A percentile compares a stretch with the other conserved stretches of the same genome.
Conservation (phyloP, 2,888 invertebrate genomes). For the Nymphalis urticae region DNA sequence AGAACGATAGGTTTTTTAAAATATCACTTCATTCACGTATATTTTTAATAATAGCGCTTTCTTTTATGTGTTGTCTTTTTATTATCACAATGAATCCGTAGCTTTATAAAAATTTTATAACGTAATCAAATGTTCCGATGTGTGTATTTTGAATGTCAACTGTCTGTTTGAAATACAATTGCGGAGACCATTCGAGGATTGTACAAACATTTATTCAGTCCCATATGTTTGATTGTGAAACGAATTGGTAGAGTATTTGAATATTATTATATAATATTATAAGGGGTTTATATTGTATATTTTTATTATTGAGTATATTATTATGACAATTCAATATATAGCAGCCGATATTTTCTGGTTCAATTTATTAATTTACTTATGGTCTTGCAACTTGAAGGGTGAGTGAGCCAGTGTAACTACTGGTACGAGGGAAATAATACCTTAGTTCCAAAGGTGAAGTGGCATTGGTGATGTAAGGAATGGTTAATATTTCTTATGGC, state of each 20-base stretch:
- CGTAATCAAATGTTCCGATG: conserved; percentile 10
- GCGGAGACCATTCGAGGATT: conserved; percentile 1
- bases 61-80: background rate
- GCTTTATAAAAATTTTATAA: conserved; percentile 1
- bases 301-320: background rate
- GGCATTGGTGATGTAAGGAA: too few species aligned
- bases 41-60: too few species aligned
- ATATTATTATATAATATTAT: background rate
- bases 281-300: background rate
- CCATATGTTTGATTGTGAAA: conserved; percentile 14
- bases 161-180: conserved; percentile 5
- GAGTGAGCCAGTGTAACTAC: too few species aligned
- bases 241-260: conserved; percentile 2
- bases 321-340: background rate
- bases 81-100: background rate
- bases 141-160: conserved; percentile 14
- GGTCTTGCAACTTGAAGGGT: too few species aligned
- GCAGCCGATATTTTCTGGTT: too few species aligned
- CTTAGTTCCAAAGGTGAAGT: too few species aligned
- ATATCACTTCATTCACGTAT: too few species aligned
- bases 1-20: too few species aligned
- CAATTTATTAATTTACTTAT: too few species aligned
- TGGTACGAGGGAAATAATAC: too few species aligned
- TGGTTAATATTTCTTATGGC: too few species aligned
- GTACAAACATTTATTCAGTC: conserved; percentile 7